Evolutionary conservation across 2,113 vertebrate species (phyloP), one percentile per base, ranked within the genome.

Genomic region (Ciconia maguari): DNA sequence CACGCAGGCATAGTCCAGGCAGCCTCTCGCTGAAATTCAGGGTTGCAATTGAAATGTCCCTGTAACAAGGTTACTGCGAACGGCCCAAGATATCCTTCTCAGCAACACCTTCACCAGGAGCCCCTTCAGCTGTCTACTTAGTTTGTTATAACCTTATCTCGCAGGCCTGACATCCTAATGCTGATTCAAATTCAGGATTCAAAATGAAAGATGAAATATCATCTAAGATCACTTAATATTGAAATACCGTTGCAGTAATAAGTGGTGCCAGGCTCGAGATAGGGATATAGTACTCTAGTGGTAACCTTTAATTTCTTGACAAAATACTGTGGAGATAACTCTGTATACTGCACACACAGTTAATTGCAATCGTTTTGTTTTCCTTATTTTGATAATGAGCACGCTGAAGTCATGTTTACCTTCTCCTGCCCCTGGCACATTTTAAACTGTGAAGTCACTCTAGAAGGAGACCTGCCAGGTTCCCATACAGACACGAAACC

Each of bases 251-350:
- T 85, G 78, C 93, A 91, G 92, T 96, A 95, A 96, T 97, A 97
- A 98, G 95, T 62, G 81, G 92, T 76, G 91, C 92, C 97, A 93
- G 30, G 90, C 71, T 96, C 7, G 58, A 96, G 94, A 97, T 91
- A 94, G 38, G 94, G 85, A 96, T 86, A 87, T 32, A 81, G 91
- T 87, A 91, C 96, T 97, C 93, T 80, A 94, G 83, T 42, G 90
- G 96, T 95, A 97, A 97, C 94, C 97, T 97, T 97, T 98, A 98
- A 98, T 98, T 98, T 97, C 96, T 97, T 97, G 93, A 90, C 92
- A 97, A 96, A 97, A 94, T 46, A 78, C 65, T 58, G 83, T 81
- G 92, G 87, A 93, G n/a, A 95, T 92, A 95, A 93, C 94, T 77
- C 83, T 65, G 83, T n/a, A 83, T 69, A 62, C 74, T 64, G 71